Base-by-base conservation (phyloP, 2,888 invertebrate genomes). In the Xanthostigma xanthostigma region DNA sequence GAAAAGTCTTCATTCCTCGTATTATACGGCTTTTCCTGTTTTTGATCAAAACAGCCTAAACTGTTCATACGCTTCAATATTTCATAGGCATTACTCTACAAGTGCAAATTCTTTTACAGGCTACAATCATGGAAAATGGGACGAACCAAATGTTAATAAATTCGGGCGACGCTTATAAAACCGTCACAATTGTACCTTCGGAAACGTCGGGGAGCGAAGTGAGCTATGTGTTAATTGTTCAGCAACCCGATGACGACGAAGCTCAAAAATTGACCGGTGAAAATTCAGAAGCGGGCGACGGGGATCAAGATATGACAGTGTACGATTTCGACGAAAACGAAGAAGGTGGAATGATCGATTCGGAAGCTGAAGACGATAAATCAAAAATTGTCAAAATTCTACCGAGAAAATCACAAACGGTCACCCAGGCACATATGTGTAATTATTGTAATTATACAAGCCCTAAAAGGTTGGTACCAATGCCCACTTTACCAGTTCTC, bases 391-490 rank as follows among this genome's bases (percentile, higher is more conserved):
- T 74, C 8, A 79, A 78, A 62, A 73, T 79, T 37, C 62, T 74
- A 46, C 73, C 75, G 8, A 74, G 78, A 60, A 76, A 78, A 62
- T 74, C 76, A 44, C 76, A 79, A 60, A 66, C 64, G n/a, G 78
- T 79, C 5, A 68, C 78, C 1, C 81, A 80, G 62, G 75, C 83
- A 14, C 84, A 84, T 63, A 84, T 83, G 70, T 96, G 96, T 67
- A 84, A 81, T 60, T 90, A 91, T 62, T 96, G 96, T 65, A 79
- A 84, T 54, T 96, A 96, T 65, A 87, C 86, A 11, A 91, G 89
- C 61, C 84, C 87, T 6, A 90, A 95, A 63, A 76, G 87, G 73
- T 80, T 56, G 64, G 59, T 52, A 43, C 36, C 41, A 12, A 43
- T 47, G 35, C 46, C 40, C 14, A 41, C 8, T 40, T 45, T 50